phyloP scores from a whole-genome alignment of 2,113 vertebrate species.

The Acrocephalus kingi region DNA sequence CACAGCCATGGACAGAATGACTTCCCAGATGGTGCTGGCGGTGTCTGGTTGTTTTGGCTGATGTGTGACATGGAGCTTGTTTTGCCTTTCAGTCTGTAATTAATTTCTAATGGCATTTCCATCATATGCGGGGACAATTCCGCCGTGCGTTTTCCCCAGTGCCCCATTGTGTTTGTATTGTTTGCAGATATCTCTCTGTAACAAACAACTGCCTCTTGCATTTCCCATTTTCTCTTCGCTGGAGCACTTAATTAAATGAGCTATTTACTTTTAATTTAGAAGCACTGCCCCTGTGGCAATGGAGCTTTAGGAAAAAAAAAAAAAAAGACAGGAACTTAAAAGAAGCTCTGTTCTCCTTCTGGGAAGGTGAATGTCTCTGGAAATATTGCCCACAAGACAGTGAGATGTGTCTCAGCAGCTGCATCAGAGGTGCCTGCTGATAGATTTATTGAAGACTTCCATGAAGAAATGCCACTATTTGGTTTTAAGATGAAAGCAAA shows the following conservation, averaged over 20 bases:
- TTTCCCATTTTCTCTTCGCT: conserved; percentile 7
- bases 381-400: not conserved
- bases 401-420: not conserved
- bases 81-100: conserved; percentile 27
- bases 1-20: not conserved
- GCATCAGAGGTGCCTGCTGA: not conserved
- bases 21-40: not conserved
- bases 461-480: not conserved
- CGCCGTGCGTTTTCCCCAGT: not conserved
- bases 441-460: not conserved
- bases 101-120: conserved; percentile 49
- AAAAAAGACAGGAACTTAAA: not conserved
- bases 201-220: not conserved
- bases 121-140: not conserved
- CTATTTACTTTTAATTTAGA: conserved; percentile 64
- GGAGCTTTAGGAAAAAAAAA: not conserved
- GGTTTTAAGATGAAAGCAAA: conserved; percentile 13
- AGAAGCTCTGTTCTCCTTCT: not conserved
- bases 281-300: conserved; percentile 21
- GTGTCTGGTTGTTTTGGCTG: not conserved
- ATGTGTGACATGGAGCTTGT: not conserved
- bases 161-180: not conserved
- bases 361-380: not conserved
- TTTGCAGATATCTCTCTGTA: not conserved
- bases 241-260: conserved; percentile 61